Percentiles rank a stretch among this genome's conserved stretches.
phyloP scores from a whole-genome alignment of 2,797 vertebrate genomes.

The Pantherophis vulpinus region DNA sequence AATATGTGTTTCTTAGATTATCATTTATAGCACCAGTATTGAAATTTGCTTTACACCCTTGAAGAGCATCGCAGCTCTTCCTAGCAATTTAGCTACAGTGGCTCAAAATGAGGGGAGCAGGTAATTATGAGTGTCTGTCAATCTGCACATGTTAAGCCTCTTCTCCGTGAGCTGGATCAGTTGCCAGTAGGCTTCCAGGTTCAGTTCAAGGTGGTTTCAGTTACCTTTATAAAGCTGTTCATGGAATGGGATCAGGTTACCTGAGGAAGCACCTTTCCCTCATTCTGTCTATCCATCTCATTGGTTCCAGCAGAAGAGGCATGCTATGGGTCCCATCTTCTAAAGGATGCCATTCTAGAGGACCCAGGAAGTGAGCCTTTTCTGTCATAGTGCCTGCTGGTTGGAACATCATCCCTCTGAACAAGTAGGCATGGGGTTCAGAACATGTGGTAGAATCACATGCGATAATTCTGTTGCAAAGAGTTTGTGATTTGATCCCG shows the following conservation, averaged over 20 bases:
- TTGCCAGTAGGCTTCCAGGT: background rate
- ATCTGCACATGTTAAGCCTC: background rate
- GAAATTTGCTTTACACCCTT: background rate
- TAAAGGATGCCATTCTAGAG: background rate
- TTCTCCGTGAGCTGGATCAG: background rate
- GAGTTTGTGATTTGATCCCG: background rate
- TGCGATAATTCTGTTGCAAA: background rate
- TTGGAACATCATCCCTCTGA: background rate
- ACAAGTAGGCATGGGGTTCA: background rate
- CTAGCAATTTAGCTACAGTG: background rate
- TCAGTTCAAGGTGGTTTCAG: background rate
- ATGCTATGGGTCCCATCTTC: background rate
- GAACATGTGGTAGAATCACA: background rate
- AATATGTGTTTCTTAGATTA: background rate
- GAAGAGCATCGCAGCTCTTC: background rate
- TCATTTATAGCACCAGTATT: background rate
- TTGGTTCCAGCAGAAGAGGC: background rate
- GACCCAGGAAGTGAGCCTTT: background rate
- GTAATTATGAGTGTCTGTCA: background rate
- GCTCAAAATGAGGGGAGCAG: background rate
- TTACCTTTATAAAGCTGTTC: background rate
- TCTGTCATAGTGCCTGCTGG: background rate
- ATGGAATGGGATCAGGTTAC: background rate
- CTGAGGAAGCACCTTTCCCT: background rate
- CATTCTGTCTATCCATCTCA: background rate